Base-by-base conservation (phyloP, 2,797 vertebrate species). In the Sebastolobus altivelis region DNA sequence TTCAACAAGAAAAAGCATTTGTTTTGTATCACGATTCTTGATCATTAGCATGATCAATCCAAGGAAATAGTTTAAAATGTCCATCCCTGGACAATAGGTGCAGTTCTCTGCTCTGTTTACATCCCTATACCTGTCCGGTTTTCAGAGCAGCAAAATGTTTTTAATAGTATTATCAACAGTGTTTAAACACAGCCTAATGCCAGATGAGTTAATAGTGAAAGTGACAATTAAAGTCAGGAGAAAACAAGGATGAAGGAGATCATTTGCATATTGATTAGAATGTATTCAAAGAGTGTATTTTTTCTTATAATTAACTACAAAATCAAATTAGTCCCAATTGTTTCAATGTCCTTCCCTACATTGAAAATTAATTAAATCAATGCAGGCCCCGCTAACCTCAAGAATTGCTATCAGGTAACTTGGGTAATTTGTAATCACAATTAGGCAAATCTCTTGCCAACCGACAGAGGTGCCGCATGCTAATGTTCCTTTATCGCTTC, bases 391-490 rank as follows among this genome's bases (percentile, higher is more conserved):
- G 62, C 85, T 93, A 89, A 90, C 84, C 91, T 86, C 37, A 61
- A 62, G 75, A 89, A 90, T 76, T 89, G 87, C 89, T 93, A 91
- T 92, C 84, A 86, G 90, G 87, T 93, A 90, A 93, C 91, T 90
- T 83, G 87, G 79, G 67, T 90, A 84, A 94, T 95, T 95, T 91
- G 85, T 92, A 89, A 95, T 92, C 91, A 86, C 92, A 94, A 93
- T 93, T 90, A 92, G 79, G 77, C 87, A 78, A 92, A 92, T 94
- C 81, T 90, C 89, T 65, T 27, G 75, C 79, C 83, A 58, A 20
- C 76, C 12, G 56, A 58, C 56, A 35, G 14, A 79, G 72, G 63
- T 5, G 63, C 73, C 76, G 92, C 86, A 95, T 94, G 91, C 90
- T 92, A 93, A 95, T 95, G 55, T 69, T 59, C 40, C 74, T 72